Percentiles rank a stretch among this genome's conserved stretches.
Evolutionary conservation across 1,140 invertebrate species (phyloP).

Genomic region (Holotrichia oblita): DNA sequence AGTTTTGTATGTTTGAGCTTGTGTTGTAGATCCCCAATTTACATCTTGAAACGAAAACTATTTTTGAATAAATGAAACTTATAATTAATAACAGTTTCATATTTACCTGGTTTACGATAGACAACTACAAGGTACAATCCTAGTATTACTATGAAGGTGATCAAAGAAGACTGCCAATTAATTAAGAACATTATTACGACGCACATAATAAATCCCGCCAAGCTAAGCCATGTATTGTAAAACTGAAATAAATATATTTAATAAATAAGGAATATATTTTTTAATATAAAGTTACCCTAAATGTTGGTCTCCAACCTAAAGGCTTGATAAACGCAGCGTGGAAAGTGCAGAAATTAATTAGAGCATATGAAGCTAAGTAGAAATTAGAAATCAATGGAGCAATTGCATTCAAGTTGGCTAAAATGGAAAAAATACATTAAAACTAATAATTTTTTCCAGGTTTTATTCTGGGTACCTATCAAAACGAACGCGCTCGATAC

Average conservation of each 20-base stretch:
- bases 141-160: slow-evolving; percentile 90
- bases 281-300: slow-evolving; percentile 68
- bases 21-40: slow-evolving; percentile 97
- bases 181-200: slow-evolving; percentile 95
- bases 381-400: slow-evolving; percentile 96
- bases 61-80: background rate
- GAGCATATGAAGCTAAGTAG: slow-evolving; percentile 93
- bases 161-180: slow-evolving; percentile 88
- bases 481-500: slow-evolving; percentile 87
- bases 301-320: slow-evolving; percentile 87
- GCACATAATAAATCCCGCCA: slow-evolving; percentile 89
- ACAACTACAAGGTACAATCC: slow-evolving; percentile 89
- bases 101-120: slow-evolving; percentile 86
- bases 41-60: slow-evolving; percentile 74
- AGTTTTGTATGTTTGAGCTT: slow-evolving; percentile 94
- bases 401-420: slow-evolving; percentile 88
- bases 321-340: slow-evolving; percentile 87
- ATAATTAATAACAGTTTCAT: background rate
- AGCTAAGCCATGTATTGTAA: slow-evolving; percentile 94
- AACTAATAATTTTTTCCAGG: background rate
- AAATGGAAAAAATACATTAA: slow-evolving; percentile 55
- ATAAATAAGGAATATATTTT: background rate
- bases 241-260: slow-evolving; percentile 76
- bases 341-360: slow-evolving; percentile 98
- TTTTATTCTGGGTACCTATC: slow-evolving; percentile 74